phyloP scores from a whole-genome alignment of 64 coral and sea anemone genomes.

The Pocillopora damicornis region DNA sequence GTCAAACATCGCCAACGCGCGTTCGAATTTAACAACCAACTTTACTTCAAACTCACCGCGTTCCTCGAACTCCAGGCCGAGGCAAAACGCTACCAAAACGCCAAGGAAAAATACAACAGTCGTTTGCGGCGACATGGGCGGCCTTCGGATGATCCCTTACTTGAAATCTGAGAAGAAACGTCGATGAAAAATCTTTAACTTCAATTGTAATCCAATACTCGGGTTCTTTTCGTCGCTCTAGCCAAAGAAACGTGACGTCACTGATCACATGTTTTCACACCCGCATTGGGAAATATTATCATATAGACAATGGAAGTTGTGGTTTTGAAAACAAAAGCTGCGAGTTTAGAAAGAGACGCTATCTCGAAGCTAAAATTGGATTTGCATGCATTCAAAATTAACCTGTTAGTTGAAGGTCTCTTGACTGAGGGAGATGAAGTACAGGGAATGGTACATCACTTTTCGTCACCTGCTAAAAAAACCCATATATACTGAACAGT shows the following conservation, averaged over 20 bases:
- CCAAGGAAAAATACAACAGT: neutral
- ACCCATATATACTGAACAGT: neutral
- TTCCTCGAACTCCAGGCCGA: conserved; percentile 1
- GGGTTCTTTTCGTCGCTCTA: neutral
- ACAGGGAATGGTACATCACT: too few species aligned
- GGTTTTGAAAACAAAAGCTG: neutral
- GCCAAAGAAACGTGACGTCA: conserved; percentile 53
- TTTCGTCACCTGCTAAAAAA: neutral
- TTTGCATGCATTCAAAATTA: conserved; percentile 12
- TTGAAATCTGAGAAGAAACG: conserved; percentile 41
- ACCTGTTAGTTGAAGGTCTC: neutral
- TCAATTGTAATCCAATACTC: conserved; percentile 27
- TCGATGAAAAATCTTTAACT: neutral
- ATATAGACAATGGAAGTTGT: neutral
- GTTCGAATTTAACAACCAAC: neutral
- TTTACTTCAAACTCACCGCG: neutral
- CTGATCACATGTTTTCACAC: conserved; percentile 36
- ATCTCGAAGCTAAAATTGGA: conserved; percentile 8
- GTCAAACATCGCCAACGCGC: neutral
- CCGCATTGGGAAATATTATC: neutral
- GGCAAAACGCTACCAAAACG: conserved; percentile 7
- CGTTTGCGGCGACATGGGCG: conserved; percentile 7
- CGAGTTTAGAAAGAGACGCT: neutral
- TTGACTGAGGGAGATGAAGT: neutral
- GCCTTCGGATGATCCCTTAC: neutral